Base-by-base conservation (phyloP, 2,797 vertebrate species). In the Eulemur mongoz region DNA sequence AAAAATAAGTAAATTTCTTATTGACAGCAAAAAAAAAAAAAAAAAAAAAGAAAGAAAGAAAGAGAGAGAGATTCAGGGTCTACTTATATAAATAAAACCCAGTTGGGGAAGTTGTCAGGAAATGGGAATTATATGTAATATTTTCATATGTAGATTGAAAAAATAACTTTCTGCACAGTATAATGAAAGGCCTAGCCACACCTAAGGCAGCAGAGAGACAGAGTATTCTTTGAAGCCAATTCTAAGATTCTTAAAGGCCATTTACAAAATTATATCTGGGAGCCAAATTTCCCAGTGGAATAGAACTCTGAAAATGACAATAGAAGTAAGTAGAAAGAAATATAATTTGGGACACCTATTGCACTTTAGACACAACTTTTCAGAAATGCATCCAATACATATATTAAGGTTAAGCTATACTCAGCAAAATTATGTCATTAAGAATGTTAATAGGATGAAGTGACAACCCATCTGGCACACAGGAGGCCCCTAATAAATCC, bases 301-400 rank as follows among this genome's bases (percentile, higher is more conserved):
- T 73, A 22, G 65, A 84, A 57, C 43, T 73, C 65, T 81, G n/a
- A 94, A 85, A 91, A 84, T 79, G 59, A 91, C 8, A 73, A 65
- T 40, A 48, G 48, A 84, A 65, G 7, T 67, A 18, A 48, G 38
- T 50, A 40, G 63, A 9, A 73, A 84, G n/a, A 84, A 87, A 48
- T 12, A 69, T 14, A 88, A 88, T 67, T 43, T 43, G 57, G 25
- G 32, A 40, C 4, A 45, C 14, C 32, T 43, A 69, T 25, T 85
- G 57, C 32, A 81, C 35, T 81, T 89, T 63, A 92, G 32, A 70
- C 89, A 59, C 65, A 89, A 90, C 52, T 92, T 85, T 76, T 81
- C 38, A 76, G 40, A 94, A 80, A 89, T 11, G 13, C 11, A 92
- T 8, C 35, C 11, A 85, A 89, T 38, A 6, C 25, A 75, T 81